phyloP scores from a whole-genome alignment of 1,140 invertebrate species.

The Drosophila sechellia region DNA sequence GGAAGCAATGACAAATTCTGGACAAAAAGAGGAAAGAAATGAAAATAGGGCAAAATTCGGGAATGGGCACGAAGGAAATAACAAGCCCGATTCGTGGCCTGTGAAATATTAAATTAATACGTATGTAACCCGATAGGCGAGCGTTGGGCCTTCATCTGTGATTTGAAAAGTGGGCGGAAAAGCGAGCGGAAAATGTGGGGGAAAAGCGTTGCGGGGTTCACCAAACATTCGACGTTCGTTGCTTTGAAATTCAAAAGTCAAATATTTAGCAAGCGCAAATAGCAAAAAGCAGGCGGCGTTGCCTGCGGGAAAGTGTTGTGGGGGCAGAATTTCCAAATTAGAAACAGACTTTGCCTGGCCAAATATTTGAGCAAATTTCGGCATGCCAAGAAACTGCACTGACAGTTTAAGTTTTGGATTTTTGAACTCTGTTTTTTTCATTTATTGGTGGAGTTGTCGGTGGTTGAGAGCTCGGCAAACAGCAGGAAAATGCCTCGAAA shows the following conservation, averaged over 20 bases:
- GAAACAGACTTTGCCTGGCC: constrained; percentile 58
- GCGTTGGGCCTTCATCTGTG: constrained; percentile 30
- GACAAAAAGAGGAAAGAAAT: constrained; percentile 2
- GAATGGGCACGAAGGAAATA: constrained; percentile 12
- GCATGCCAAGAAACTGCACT: constrained; percentile 25
- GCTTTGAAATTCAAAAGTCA: constrained; percentile 75
- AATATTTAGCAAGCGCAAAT: constrained; percentile 65
- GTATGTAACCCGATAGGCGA: constrained; percentile 54
- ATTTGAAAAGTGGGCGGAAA: constrained; percentile 24
- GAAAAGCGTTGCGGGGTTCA: constrained; percentile 5
- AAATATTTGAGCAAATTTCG: constrained; percentile 60
- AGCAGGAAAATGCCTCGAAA: constrained; percentile 23
- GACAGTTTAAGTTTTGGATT: constrained; percentile 45
- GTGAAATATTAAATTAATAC: constrained; percentile 73
- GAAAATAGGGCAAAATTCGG: too few relatives aligned
- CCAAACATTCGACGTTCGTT: constrained; percentile 39
- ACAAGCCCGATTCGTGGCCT: constrained; percentile 32
- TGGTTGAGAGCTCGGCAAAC: constrained; percentile 33
- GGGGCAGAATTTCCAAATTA: constrained; percentile 56
- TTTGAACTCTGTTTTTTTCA: constrained; percentile 17
- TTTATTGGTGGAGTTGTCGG: constrained; percentile 13
- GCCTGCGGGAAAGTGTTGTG: constrained; percentile 30
- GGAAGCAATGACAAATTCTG: constrained; percentile 50
- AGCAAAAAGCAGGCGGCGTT: constrained; percentile 22
- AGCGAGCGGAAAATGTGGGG: constrained; percentile 19